Evolutionary conservation across 2,888 invertebrate genomes (phyloP).

Genomic region (Drosophila dives): DNA sequence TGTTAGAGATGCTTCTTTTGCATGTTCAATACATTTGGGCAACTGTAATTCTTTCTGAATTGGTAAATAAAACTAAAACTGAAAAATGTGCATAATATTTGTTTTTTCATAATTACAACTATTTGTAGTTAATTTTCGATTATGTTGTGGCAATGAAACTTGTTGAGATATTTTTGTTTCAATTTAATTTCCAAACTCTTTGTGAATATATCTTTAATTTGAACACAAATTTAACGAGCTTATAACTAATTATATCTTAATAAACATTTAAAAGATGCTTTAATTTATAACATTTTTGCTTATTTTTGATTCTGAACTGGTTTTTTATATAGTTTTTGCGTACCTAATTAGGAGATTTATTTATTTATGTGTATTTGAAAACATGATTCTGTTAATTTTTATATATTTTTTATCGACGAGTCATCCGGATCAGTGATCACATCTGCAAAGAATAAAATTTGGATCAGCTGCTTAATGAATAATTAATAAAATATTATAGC

Average conservation of each 20-base stretch:
- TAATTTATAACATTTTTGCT: background rate
- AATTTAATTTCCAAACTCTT: background rate
- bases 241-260: background rate
- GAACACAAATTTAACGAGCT: background rate
- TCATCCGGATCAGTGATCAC: background rate
- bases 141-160: background rate
- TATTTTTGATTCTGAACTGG: background rate
- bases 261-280: background rate
- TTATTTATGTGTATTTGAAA: background rate
- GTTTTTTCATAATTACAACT: background rate
- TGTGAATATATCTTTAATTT: background rate
- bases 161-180: background rate
- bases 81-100: background rate
- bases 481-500: constrained; percentile 10
- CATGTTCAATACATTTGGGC: background rate
- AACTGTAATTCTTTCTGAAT: background rate
- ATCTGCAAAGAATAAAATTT: constrained; percentile 24
- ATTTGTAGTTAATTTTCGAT: background rate
- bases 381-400: background rate
- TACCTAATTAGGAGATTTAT: background rate
- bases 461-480: constrained; percentile 2
- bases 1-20: accelerated
- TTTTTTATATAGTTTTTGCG: background rate
- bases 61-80: background rate
- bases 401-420: background rate